These are phyloP conservation scores for Phania funesta DNA, from an alignment of 2,888 invertebrate species.

Conservation along the genomic window DNA sequence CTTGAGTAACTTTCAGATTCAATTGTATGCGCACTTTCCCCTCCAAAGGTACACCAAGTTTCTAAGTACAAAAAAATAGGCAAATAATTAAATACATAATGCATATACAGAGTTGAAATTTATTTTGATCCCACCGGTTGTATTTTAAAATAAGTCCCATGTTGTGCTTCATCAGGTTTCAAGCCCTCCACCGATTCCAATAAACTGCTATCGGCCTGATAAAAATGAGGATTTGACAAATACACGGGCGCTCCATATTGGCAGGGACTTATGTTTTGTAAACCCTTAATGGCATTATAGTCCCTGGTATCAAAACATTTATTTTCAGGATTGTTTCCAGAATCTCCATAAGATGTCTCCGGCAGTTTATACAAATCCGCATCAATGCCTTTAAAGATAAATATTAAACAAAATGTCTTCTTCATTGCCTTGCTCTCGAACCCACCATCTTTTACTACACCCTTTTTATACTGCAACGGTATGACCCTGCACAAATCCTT, in stretches of 20 bases:
- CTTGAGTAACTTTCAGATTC: slow-evolving; percentile 89
- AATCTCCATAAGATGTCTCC: slow-evolving; percentile 85
- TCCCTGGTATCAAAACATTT: slow-evolving; percentile 86
- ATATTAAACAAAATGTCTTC: not conserved
- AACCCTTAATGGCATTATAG: slow-evolving; percentile 86
- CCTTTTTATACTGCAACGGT: slow-evolving; percentile 86
- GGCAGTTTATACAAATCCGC: slow-evolving; percentile 88
- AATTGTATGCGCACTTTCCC: slow-evolving; percentile 90
- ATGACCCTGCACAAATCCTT: slow-evolving; percentile 92
- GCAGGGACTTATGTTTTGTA: slow-evolving; percentile 93
- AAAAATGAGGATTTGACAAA: slow-evolving; percentile 94
- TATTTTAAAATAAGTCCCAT: slow-evolving; percentile 90
- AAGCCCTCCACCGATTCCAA: slow-evolving; percentile 87
- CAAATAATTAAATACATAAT: not conserved
- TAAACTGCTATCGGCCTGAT: slow-evolving; percentile 87
- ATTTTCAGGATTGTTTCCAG: slow-evolving; percentile 85
- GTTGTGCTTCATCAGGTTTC: slow-evolving; percentile 85
- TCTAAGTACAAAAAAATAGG: slow-evolving; percentile 81
- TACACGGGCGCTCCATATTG: slow-evolving; percentile 94
- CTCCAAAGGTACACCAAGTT: slow-evolving; percentile 91
- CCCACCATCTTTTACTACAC: slow-evolving; percentile 86
- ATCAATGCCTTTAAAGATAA: slow-evolving; percentile 82
- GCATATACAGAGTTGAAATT: not conserved
- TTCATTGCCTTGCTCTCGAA: not conserved
- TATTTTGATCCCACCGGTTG: slow-evolving; percentile 86